Base-by-base conservation (phyloP, 2,888 invertebrate species). In the Tortricodes alternella region DNA sequence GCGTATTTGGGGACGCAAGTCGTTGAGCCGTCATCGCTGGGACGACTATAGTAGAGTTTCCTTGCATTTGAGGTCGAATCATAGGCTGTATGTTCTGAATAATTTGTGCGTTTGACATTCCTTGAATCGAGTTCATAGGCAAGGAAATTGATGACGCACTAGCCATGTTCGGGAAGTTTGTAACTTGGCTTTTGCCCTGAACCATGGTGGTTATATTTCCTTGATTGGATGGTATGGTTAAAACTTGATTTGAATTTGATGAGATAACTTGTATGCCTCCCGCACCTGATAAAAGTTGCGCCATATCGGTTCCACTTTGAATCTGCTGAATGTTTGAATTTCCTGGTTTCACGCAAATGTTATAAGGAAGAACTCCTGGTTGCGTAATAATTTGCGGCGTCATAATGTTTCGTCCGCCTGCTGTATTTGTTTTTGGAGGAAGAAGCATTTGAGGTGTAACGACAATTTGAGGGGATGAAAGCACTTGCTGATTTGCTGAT, bases 201-300 rank as follows among this genome's bases (percentile, higher is more conserved):
- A 90, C 77, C 75, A 90, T 80, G 29, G 80, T 71, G 2, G 81
- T 70, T 35, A 89, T 75, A 60, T 80, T 79, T 38, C 82, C 83
- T 60, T 89, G 88, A 65, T 87, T 85, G 32, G 85, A 79, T 41
- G 91, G 90, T 69, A 91, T 83, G 13, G 91, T 87, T 53, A 91
- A 62, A 18, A 91, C 82, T 73, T 91, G 91, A 65, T 91, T 91
- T 0, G 91, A 88, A 68, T 91, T 91, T 1, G 91, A 91, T n/a
- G 91, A 87, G 61, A 91, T 83, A 2, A 91, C 91, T 81, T 91
- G 91, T 62, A 91, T 89, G 4, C 91, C 89, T 32, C 90, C 91
- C 19, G 85, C 57, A 24, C 88, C 85, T 9, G 91, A 83, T 5
- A 91, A 67, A 23, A 91, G 64, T 37, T 91, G 91, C 4, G 90